phyloP scores from a whole-genome alignment of 2,797 vertebrate species.

The Sebastolobus altivelis region DNA sequence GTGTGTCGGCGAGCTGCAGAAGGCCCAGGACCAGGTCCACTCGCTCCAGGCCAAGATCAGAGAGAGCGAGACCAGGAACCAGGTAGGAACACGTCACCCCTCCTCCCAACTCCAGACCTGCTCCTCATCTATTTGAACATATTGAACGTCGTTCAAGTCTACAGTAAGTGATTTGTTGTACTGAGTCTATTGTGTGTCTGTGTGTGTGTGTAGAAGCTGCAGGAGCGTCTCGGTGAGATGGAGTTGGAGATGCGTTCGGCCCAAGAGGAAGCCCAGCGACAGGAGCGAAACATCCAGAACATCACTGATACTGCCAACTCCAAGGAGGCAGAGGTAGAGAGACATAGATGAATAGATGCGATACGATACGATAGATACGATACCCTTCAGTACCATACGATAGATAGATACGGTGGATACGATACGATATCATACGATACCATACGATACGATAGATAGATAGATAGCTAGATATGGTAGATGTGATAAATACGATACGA shows the following conservation, averaged over 20 bases:
- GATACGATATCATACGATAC: no score
- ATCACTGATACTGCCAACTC: slow-evolving; percentile 85
- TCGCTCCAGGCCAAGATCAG: slow-evolving; percentile 87
- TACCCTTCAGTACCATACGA: no score
- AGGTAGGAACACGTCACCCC: slow-evolving; percentile 80
- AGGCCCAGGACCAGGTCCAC: slow-evolving; percentile 83
- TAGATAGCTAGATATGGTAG: no score
- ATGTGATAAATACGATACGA: no score
- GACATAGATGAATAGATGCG: background rate
- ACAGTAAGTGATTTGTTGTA: background rate
- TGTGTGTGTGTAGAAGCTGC: slow-evolving; percentile 85
- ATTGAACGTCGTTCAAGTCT: background rate
- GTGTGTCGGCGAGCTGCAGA: slow-evolving; percentile 76
- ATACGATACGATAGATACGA: no score
- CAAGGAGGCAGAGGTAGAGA: slow-evolving; percentile 90
- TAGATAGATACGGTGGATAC: no score
- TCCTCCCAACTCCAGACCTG: background rate
- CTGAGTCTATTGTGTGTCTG: slow-evolving; percentile 4
- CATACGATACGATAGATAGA: no score
- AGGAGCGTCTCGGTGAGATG: slow-evolving; percentile 88
- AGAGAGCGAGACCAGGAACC: slow-evolving; percentile 86
- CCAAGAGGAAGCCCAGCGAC: slow-evolving; percentile 86
- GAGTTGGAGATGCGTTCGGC: slow-evolving; percentile 86
- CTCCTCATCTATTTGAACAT: background rate
- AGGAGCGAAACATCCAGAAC: slow-evolving; percentile 87